A percentile compares a stretch with the other conserved stretches of the same genome.
phyloP scores from a whole-genome alignment of 1,140 invertebrate genomes.

The Epicauta chinensis region DNA sequence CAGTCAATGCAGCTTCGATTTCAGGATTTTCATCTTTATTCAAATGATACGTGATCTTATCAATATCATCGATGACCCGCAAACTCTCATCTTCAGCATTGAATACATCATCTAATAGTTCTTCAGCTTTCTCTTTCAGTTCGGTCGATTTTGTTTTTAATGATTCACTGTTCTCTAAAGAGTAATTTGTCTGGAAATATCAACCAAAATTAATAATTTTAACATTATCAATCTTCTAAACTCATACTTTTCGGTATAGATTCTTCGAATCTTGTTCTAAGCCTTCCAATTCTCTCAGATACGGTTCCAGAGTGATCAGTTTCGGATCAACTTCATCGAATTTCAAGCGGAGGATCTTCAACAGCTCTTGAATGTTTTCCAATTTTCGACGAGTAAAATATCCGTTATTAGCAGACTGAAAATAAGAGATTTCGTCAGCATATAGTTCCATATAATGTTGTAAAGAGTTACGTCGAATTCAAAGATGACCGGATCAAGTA shows the following conservation, averaged over 20 bases:
- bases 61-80: constrained; percentile 58
- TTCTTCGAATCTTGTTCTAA: constrained; percentile 52
- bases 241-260: constrained; percentile 49
- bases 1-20: constrained; percentile 66
- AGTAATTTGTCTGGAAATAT: constrained; percentile 34
- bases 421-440: constrained; percentile 18
- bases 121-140: constrained; percentile 50
- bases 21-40: constrained; percentile 61
- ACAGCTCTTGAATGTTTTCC: constrained; percentile 64
- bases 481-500: constrained; percentile 57
- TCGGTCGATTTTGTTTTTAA: constrained; percentile 49
- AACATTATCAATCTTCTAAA: not conserved
- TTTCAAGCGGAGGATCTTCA: constrained; percentile 55
- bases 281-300: constrained; percentile 48
- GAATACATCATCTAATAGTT: constrained; percentile 47
- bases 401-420: constrained; percentile 61
- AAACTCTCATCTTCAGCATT: constrained; percentile 49
- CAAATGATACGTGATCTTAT: constrained; percentile 57
- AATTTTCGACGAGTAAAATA: constrained; percentile 73
- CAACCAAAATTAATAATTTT: not conserved
- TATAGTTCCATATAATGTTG: not conserved
- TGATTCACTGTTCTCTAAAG: constrained; percentile 44
- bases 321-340: constrained; percentile 60
- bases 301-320: constrained; percentile 47
- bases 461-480: constrained; percentile 59